Conservation (phyloP, 1,140 invertebrate genomes). For the Euborellia annulipes region DNA sequence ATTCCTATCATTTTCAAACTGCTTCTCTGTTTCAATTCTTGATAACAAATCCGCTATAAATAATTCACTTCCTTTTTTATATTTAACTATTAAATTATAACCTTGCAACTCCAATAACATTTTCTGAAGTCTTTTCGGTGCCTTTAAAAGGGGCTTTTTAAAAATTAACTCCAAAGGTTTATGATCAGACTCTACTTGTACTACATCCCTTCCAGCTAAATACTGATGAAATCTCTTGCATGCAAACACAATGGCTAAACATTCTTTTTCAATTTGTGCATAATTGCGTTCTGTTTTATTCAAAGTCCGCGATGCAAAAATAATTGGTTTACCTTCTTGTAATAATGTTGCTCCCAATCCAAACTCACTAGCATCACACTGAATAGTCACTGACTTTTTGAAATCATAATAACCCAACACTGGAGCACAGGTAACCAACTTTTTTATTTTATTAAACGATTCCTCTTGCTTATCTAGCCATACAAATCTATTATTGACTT, state of each 20-base stretch:
- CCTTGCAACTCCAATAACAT: slow-evolving; percentile 26
- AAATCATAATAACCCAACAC: slow-evolving; percentile 19
- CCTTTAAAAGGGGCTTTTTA: slow-evolving; percentile 24
- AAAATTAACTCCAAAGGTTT: slow-evolving; percentile 26
- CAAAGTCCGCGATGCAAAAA: slow-evolving; percentile 19
- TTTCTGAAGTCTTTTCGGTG: slow-evolving; percentile 25
- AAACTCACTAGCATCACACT: slow-evolving; percentile 9
- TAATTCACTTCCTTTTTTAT: slow-evolving; percentile 5
- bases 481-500: slow-evolving; percentile 16
- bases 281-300: slow-evolving; percentile 18
- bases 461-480: slow-evolving; percentile 15
- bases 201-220: too few relatives aligned
- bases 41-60: slow-evolving; percentile 3
- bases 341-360: slow-evolving; percentile 15
- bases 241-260: slow-evolving; percentile 30
- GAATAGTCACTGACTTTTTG: slow-evolving; percentile 7
- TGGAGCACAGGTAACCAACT: slow-evolving; percentile 14
- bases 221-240: slow-evolving; percentile 26
- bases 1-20: too few relatives aligned
- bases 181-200: slow-evolving; percentile 31
- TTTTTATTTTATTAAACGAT: slow-evolving; percentile 18
- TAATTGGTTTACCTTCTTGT: slow-evolving; percentile 21
- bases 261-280: slow-evolving; percentile 31
- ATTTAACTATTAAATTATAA: slow-evolving; percentile 21
- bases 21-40: too few relatives aligned